Conservation (phyloP, 2,888 invertebrate genomes). For the Xylocampa areola region DNA sequence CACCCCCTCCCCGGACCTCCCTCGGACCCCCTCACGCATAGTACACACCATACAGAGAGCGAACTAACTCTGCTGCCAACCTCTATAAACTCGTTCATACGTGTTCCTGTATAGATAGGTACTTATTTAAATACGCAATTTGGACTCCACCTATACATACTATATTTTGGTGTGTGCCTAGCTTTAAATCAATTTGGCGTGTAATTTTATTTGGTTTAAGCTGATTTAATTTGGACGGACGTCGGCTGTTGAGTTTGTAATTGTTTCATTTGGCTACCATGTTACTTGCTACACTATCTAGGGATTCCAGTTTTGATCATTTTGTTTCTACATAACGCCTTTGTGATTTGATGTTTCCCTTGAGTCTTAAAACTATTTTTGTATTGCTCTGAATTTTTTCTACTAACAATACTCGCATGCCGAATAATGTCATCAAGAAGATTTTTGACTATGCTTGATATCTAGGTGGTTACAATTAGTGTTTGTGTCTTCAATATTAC, state of each 20-base stretch:
- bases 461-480: background rate
- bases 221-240: constrained; percentile 73
- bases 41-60: constrained; percentile 86
- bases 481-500: constrained; percentile 10
- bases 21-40: constrained; percentile 81
- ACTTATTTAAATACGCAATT: constrained; percentile 88
- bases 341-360: background rate
- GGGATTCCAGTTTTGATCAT: background rate
- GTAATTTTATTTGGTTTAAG: constrained; percentile 75
- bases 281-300: constrained; percentile 20
- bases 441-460: background rate
- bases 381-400: background rate
- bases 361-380: background rate
- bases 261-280: constrained; percentile 42
- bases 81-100: constrained; percentile 84
- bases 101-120: constrained; percentile 78
- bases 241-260: constrained; percentile 45
- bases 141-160: constrained; percentile 74
- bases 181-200: constrained; percentile 80
- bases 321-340: background rate
- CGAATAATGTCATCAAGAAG: background rate
- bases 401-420: background rate
- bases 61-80: constrained; percentile 87
- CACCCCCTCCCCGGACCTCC: constrained; percentile 64
- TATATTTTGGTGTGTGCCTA: constrained; percentile 52